Evolutionary conservation across 2,888 invertebrate genomes (phyloP), one percentile per base, ranked within the genome.

Genomic region (Hemistola chrysoprasaria): DNA sequence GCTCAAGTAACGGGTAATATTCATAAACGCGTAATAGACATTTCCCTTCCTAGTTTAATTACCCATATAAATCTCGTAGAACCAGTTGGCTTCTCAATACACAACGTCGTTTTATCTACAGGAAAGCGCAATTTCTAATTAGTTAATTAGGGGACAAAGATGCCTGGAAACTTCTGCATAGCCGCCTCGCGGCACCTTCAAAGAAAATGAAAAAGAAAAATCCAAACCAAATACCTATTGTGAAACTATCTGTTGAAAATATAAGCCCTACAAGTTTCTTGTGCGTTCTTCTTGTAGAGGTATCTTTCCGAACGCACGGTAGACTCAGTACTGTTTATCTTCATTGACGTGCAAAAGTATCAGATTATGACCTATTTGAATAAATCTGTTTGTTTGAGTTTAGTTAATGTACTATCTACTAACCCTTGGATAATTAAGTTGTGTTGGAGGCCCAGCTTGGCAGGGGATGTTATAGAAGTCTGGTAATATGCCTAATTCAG

Each of bases 41-140:
- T 32, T 37, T 41, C n/a, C 10, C 23, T 32, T 24, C 41, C 25
- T 33, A 23, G 5, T 37, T 53, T 40, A n/a, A n/a, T n/a, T n/a
- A n/a, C n/a, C n/a, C n/a, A n/a, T n/a, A 7, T 59, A 50, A 41
- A 59, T 53, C 55, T 48, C 50, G 53, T 55, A 57, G 51, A 58
- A 50, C 50, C 44, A 45, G 50, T 49, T 31, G 22, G 22, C 31
- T 5, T 40, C 31, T 47, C 43, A 4, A 16, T 16, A 46, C 26
- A 36, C 34, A 46, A 41, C 42, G 30, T 44, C 36, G 43, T 31
- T 56, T 50, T 50, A 47, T 50, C 48, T 26, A 33, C 36, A 26
- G 36, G 47, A 16, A 16, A 16, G 4, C 16, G 16, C 16, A 16
- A 4, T 16, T 16, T 16, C 16, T 16, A 16, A 16, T 45, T 45